Evolutionary conservation across 2,888 invertebrate genomes (phyloP).

Genomic region (Brenthis hecate): DNA sequence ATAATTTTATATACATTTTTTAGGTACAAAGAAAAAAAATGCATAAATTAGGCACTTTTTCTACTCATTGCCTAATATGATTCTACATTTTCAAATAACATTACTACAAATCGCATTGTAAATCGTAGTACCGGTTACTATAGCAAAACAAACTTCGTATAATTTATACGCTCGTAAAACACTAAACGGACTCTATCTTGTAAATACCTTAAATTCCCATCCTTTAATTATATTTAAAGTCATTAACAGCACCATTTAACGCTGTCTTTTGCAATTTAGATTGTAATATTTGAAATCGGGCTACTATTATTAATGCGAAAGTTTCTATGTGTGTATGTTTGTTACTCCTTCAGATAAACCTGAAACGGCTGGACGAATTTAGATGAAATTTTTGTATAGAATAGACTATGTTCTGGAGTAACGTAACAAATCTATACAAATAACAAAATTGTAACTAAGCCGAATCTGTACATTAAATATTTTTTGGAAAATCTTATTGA

Average conservation of each 20-base stretch:
- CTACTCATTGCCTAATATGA: no score
- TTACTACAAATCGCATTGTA: no score
- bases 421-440: no score
- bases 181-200: neutral
- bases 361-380: neutral
- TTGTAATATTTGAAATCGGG: no score
- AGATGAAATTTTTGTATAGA: neutral
- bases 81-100: no score
- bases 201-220: neutral
- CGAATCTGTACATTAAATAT: no score
- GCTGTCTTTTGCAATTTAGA: neutral
- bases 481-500: no score
- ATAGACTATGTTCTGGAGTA: neutral
- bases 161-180: conserved; percentile 8
- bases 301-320: neutral
- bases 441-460: no score
- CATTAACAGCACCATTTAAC: conserved; percentile 13
- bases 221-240: conserved; percentile 18
- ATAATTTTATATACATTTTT: no score
- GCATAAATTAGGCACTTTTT: no score
- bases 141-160: neutral
- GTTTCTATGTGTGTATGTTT: conserved; percentile 2
- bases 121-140: no score
- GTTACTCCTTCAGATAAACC: neutral
- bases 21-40: no score